Conservation (phyloP, 2,797 vertebrate genomes). For the Gymnoscopelus microlampas region DNA sequence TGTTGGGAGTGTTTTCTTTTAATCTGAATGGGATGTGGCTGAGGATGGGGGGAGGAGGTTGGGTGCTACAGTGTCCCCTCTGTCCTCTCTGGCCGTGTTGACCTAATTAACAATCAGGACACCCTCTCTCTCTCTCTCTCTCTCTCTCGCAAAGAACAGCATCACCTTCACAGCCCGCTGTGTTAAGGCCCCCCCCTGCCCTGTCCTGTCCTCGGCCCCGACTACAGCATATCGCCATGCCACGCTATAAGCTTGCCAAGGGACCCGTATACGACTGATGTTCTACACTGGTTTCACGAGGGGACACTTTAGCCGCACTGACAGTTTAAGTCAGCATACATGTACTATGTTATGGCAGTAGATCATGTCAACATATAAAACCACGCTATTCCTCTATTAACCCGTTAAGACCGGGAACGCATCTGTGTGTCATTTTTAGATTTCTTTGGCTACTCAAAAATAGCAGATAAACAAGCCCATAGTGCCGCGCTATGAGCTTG, state of each 20-base stretch:
- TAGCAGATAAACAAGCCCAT: no score
- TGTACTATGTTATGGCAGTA: no score
- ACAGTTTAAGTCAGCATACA: no score
- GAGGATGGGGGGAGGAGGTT: conserved; percentile 1
- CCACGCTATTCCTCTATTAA: no score
- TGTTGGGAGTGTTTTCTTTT: conserved; percentile 73
- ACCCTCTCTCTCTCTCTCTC: conserved; percentile 9
- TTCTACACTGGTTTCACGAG: no score
- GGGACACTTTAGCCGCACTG: no score
- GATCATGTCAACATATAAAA: no score
- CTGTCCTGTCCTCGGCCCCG: not conserved
- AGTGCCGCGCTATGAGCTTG: no score
- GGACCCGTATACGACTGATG: not conserved
- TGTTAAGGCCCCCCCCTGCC: not conserved
- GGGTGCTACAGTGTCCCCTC: conserved; percentile 63
- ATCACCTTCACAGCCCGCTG: conserved; percentile 34
- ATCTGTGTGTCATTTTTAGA: no score
- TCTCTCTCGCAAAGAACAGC: conserved; percentile 43
- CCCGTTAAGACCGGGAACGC: no score
- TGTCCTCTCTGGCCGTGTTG: conserved; percentile 57
- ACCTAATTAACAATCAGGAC: conserved; percentile 67
- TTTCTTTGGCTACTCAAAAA: no score
- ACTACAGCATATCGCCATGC: conserved; percentile 12
- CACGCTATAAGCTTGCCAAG: conserved; percentile 4
- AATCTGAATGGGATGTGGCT: conserved; percentile 69